These are phyloP conservation scores for Andrena cerasifolii DNA, from an alignment of 1,140 invertebrate species.

Conservation along the genomic window DNA sequence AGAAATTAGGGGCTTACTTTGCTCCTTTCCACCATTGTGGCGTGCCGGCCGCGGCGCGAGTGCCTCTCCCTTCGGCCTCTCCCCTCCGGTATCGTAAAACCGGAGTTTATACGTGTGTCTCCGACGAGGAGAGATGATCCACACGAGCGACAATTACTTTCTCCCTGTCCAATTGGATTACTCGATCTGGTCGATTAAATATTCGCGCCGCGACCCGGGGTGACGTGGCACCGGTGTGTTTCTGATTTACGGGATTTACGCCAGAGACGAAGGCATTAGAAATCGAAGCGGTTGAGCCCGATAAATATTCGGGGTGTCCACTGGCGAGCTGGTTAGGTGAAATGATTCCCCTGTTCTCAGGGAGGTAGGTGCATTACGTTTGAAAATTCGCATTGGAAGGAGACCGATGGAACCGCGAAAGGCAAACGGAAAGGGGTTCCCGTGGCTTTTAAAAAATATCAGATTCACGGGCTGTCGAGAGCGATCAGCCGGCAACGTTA, in stretches of 20 bases:
- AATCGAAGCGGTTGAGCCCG: too few species aligned
- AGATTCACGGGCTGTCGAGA: not conserved
- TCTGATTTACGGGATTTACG: too few species aligned
- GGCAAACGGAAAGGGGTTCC: not conserved
- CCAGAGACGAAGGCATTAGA: too few species aligned
- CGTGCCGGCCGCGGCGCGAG: conserved; percentile 16
- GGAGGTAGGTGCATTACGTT: not conserved
- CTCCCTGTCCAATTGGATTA: conserved; percentile 14
- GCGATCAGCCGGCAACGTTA: conserved; percentile 18
- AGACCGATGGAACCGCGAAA: not conserved
- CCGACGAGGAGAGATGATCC: conserved; percentile 2
- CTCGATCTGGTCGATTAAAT: conserved; percentile 12
- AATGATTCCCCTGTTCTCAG: too few species aligned
- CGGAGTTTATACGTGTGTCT: conserved; percentile 43
- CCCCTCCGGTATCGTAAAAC: conserved; percentile 48
- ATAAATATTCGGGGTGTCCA: too few species aligned
- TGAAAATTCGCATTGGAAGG: not conserved
- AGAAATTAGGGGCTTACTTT: conserved; percentile 82
- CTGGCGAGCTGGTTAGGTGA: too few species aligned
- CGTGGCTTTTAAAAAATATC: conserved; percentile 7
- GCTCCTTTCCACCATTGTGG: conserved; percentile 60
- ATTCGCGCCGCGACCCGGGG: not conserved
- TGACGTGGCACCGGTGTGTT: too few species aligned
- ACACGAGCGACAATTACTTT: conserved; percentile 28
- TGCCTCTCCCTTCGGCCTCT: conserved; percentile 4